Conservation (phyloP, 2,113 vertebrate genomes). For the Clarias gariepinus region DNA sequence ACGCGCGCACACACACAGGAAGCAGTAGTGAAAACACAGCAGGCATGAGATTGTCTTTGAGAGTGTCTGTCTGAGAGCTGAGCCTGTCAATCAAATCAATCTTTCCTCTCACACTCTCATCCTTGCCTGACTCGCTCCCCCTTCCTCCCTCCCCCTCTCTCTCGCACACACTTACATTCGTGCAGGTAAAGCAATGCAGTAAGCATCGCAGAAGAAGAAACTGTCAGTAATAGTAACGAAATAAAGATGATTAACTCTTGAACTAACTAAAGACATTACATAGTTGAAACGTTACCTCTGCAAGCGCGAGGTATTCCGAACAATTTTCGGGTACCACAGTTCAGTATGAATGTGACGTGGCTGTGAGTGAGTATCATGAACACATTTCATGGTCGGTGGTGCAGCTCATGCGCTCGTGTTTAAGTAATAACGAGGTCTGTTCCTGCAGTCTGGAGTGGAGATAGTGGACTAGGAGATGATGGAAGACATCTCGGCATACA, state of each 20-base stretch:
- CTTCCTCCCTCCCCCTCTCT: background rate
- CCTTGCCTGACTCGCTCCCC: background rate
- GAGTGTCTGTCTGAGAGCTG: constrained; percentile 41
- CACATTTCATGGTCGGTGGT: background rate
- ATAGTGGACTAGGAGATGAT: background rate
- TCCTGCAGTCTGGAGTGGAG: background rate
- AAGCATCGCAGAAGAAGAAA: background rate
- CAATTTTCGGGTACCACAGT: background rate
- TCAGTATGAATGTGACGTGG: background rate
- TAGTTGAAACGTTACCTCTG: too few relatives aligned
- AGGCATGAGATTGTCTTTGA: constrained; percentile 28
- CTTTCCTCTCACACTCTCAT: constrained; percentile 16
- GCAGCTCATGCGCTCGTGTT: background rate
- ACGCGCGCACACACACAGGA: constrained; percentile 8
- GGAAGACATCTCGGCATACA: background rate
- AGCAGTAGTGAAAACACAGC: constrained; percentile 42
- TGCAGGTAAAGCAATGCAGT: constrained; percentile 5
- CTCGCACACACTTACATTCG: background rate
- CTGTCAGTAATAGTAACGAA: background rate
- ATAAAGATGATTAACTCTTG: background rate
- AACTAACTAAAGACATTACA: background rate
- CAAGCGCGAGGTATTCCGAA: background rate
- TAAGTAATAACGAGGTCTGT: background rate
- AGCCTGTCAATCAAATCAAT: constrained; percentile 34
- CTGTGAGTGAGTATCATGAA: background rate